phyloP scores from a whole-genome alignment of 1,140 invertebrate species.

The Ostrea denselamellosa region DNA sequence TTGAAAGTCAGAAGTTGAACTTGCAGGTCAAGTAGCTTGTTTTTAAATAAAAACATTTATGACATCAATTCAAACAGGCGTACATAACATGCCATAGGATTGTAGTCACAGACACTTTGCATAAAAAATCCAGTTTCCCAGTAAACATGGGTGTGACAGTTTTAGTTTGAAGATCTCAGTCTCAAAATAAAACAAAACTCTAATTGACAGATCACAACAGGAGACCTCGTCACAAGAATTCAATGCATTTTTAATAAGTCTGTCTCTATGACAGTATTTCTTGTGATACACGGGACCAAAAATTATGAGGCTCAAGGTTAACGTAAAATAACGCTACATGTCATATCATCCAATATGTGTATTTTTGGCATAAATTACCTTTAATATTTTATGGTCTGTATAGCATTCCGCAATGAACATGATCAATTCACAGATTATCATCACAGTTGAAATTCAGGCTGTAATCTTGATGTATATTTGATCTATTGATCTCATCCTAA shows the following conservation, averaged over 20 bases:
- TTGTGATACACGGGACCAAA: background rate
- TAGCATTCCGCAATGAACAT: too few species aligned
- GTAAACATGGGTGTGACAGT: background rate
- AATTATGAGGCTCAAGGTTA: background rate
- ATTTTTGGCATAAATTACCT: too few species aligned
- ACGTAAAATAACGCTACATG: too few species aligned
- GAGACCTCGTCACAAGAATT: background rate
- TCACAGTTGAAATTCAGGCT: too few species aligned
- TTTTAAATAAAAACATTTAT: conserved; percentile 24
- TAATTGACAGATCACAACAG: background rate
- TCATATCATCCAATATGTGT: too few species aligned
- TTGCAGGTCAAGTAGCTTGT: background rate
- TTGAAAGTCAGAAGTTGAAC: background rate
- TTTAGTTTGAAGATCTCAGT: background rate
- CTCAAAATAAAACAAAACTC: conserved; percentile 5
- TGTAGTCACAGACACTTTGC: background rate
- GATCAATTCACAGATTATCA: too few species aligned
- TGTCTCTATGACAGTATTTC: background rate
- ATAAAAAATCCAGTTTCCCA: background rate
- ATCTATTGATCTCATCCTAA: background rate
- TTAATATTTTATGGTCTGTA: too few species aligned
- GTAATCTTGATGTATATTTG: background rate
- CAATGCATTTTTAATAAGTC: background rate
- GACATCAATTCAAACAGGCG: conserved; percentile 15
- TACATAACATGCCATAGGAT: background rate